Percentiles rank a stretch among this genome's conserved stretches.
phyloP scores from a whole-genome alignment of 2,797 vertebrate species.

The Ispidina picta region DNA sequence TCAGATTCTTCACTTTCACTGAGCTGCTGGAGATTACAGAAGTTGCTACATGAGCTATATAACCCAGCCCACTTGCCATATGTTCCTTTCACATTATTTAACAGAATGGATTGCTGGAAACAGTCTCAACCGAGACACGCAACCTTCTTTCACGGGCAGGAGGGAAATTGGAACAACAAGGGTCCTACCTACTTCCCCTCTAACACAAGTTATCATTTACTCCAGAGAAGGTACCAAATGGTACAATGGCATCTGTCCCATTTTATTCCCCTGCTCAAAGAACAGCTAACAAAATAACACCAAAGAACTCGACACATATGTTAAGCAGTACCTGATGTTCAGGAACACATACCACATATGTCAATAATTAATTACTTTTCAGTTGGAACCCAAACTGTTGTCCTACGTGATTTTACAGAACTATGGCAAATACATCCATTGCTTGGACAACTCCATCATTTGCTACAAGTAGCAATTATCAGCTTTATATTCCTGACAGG shows the following conservation, averaged over 20 bases:
- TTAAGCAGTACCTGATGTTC: not conserved
- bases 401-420: not conserved
- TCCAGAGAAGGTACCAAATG: not conserved
- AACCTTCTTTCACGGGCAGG: not conserved
- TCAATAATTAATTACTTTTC: not conserved
- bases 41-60: constrained; percentile 25
- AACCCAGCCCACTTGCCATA: constrained; percentile 52
- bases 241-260: not conserved
- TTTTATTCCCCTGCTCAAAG: not conserved
- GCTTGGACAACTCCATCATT: not conserved
- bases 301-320: not conserved
- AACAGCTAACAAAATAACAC: not conserved
- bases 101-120: not conserved
- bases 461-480: not conserved
- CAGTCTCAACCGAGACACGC: not conserved
- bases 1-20: not conserved
- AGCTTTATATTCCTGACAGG: not conserved
- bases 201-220: not conserved
- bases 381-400: not conserved
- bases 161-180: not conserved
- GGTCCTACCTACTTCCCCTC: not conserved
- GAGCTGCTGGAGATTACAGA: not conserved
- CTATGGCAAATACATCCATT: not conserved
- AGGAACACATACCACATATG: not conserved
- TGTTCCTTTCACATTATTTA: constrained; percentile 26